Evolutionary conservation across 2,797 vertebrate genomes (phyloP).

Genomic region (Carcharodon carcharias): DNA sequence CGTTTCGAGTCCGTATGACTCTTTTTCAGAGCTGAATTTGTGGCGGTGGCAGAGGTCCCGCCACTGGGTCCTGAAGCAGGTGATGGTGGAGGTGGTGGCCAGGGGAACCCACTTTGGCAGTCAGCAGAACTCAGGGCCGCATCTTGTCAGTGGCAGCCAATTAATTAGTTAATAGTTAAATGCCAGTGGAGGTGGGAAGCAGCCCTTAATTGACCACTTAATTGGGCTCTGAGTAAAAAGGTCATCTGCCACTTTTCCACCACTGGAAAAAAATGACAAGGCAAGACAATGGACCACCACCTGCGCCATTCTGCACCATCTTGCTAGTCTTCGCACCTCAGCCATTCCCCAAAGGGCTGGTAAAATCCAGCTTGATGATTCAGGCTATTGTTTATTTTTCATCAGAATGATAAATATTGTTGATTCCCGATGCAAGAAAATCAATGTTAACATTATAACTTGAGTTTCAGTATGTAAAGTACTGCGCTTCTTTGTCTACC

Average conservation of each 20-base stretch:
- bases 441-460: background rate
- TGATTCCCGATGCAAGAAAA: background rate
- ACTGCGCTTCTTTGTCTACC: background rate
- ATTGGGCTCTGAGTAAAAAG: background rate
- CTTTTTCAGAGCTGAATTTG: too few species aligned
- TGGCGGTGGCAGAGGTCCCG: too few species aligned
- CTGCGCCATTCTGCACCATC: background rate
- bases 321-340: background rate
- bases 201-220: background rate
- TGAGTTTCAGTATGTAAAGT: background rate
- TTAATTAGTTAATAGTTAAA: background rate
- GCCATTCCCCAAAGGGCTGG: background rate
- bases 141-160: background rate
- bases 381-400: background rate
- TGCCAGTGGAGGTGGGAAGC: background rate
- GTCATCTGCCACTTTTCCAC: background rate
- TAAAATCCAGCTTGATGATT: background rate
- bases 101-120: background rate
- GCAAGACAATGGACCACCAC: background rate
- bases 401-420: background rate
- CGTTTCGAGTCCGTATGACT: too few species aligned
- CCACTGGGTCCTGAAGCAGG: too few species aligned
- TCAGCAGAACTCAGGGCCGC: too few species aligned
- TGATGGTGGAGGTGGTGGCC: too few species aligned
- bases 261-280: background rate